Conservation (phyloP, 2,113 vertebrate genomes). For the Galemys pyrenaicus region DNA sequence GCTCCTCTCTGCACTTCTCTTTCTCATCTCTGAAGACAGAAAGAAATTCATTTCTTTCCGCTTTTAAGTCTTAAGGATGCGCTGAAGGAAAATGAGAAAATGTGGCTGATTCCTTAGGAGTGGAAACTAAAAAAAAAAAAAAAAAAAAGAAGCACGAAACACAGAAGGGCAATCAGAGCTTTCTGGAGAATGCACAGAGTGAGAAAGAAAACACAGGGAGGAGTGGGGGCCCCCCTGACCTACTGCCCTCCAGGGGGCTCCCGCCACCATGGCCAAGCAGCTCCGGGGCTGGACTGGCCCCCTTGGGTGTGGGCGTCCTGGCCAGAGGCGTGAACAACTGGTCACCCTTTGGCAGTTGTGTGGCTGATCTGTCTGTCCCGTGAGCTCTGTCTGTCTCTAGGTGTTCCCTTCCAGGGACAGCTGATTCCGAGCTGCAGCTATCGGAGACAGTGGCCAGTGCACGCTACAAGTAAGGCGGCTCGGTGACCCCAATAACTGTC, state of each 20-base stretch:
- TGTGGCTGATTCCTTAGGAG: neutral
- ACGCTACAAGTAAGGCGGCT: neutral
- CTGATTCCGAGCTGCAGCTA: neutral
- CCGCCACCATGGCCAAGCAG: neutral
- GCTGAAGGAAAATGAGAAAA: constrained; percentile 15
- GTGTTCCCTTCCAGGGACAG: neutral
- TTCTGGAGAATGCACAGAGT: neutral
- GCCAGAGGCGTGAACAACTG: neutral
- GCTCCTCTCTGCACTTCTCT: neutral
- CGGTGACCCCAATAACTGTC: neutral
- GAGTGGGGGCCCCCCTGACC: neutral
- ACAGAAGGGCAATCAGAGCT: neutral
- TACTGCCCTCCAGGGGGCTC: neutral
- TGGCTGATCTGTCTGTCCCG: neutral
- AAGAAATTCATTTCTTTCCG: neutral
- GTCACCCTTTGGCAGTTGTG: neutral
- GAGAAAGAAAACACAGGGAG: constrained; percentile 7
- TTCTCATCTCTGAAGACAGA: constrained; percentile 34
- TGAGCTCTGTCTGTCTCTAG: neutral
- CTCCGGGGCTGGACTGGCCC: neutral
- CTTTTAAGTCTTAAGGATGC: neutral
- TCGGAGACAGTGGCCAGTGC: neutral
- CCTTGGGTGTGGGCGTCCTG: neutral
- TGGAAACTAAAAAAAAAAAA: neutral
- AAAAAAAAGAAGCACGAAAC: neutral